Conservation (phyloP, 2,888 invertebrate genomes). For the Limnephilus lunatus region DNA sequence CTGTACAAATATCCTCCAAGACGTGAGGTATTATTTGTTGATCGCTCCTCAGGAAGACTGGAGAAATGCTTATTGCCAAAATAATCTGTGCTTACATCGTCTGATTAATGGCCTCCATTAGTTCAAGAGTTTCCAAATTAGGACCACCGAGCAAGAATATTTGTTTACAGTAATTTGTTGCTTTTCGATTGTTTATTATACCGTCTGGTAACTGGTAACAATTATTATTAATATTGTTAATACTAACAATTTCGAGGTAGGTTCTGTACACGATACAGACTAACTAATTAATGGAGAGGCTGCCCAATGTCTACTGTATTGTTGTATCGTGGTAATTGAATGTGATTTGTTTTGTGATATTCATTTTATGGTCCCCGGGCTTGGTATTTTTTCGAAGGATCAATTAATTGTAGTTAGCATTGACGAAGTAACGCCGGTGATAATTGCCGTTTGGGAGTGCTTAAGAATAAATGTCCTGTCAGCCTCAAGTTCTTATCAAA, state of each 20-base stretch:
- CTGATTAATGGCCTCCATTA: conserved; percentile 18
- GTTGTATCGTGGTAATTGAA: not conserved
- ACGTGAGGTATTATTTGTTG: not conserved
- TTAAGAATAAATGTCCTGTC: not conserved
- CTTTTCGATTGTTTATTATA: not conserved
- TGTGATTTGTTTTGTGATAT: not conserved
- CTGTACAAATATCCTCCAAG: not conserved
- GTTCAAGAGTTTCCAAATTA: not conserved
- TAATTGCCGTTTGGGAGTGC: not conserved
- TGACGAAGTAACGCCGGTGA: not conserved
- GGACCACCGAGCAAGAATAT: conserved; percentile 29
- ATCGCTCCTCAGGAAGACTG: conserved; percentile 8
- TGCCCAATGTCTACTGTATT: not conserved
- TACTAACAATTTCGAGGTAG: not conserved
- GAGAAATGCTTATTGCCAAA: not conserved
- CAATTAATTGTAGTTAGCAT: conserved; percentile 2
- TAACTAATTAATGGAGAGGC: not conserved
- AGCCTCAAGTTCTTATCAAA: not conserved
- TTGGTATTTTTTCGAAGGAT: not conserved
- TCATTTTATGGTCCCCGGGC: not conserved
- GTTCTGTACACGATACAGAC: not conserved
- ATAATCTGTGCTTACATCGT: not conserved
- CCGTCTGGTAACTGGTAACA: not conserved
- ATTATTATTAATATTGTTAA: not conserved
- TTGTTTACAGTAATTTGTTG: not conserved